Evolutionary conservation across 2,888 invertebrate species (phyloP), one percentile per base, ranked within the genome.

Genomic region (Papilio gigon): DNA sequence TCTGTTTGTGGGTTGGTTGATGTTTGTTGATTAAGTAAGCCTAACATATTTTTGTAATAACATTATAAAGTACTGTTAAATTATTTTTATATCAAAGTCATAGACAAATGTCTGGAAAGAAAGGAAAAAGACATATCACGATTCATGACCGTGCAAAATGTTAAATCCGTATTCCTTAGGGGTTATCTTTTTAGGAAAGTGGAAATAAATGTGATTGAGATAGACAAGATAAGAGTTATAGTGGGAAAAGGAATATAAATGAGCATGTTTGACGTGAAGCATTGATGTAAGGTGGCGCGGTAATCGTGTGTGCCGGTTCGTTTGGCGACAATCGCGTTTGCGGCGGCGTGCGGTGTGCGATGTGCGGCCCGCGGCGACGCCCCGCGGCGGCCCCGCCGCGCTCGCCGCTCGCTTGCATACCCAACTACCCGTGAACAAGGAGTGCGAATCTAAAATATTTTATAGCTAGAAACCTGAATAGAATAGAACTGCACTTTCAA

Each of bases 241-340:
- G 63, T 59, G 58, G 44, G 65, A 67, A 69, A 70, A 72, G 61
- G 63, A 70, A 67, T 53, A 67, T 62, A 65, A 70, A 70, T 58
- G 61, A 70, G 60, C 61, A 65, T 65, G 56, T 70, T 70, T 65
- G 53, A 68, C 65, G 62, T 68, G 71, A 71, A 70, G 71, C 71
- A 80, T 77, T 77, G 80, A 76, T 81, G 83, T 81, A 89, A 87
- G 89, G 87, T 87, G 87, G 81, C 79, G 80, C 78, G 78, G 78
- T 80, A 82, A 79, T 81, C 72, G 80, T 83, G 79, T 83, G 79
- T 79, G 79, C 78, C 81, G 90, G 85, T 90, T 91, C 90, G 87
- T 91, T 91, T 91, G 83, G 78, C 80, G 76, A 85, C 88, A 90
- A 91, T 91, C 88, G 84, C 79, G 83, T 89, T 87, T 85, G 85